Percentiles rank a stretch among this genome's conserved stretches.
Conservation (phyloP, 2,113 vertebrate species). For the Ceyx cyanopectus region DNA sequence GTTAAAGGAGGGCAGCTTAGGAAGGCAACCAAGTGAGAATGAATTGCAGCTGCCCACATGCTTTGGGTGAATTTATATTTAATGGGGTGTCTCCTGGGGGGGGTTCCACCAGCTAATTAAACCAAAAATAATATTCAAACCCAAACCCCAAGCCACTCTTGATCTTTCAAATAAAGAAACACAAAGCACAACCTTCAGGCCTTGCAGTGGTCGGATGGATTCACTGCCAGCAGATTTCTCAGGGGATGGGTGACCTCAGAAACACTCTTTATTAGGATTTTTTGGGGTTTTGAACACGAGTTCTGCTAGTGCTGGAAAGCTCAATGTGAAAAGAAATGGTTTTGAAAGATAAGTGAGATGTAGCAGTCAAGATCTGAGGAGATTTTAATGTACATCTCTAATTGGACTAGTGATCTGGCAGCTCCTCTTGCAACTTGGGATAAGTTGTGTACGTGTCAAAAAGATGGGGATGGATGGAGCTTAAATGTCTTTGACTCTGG, state of each 20-base stretch:
- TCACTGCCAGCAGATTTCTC: background rate
- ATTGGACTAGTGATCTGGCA: background rate
- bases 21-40: background rate
- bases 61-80: background rate
- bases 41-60: background rate
- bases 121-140: background rate
- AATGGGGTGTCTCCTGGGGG: background rate
- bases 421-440: background rate
- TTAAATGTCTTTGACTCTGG: background rate
- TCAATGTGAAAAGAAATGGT: background rate
- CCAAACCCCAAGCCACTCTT: rapidly evolving
- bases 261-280: background rate
- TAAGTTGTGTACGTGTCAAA: background rate
- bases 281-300: background rate
- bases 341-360: background rate
- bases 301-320: background rate
- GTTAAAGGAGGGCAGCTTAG: background rate
- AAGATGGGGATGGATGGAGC: background rate
- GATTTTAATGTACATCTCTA: background rate
- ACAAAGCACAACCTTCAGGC: background rate
- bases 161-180: background rate
- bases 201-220: background rate
- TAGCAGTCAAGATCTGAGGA: background rate
- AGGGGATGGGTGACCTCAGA: background rate
- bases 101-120: background rate